Evolutionary conservation across 1,140 invertebrate genomes (phyloP).

Genomic region (Drosophila nigromelanica): DNA sequence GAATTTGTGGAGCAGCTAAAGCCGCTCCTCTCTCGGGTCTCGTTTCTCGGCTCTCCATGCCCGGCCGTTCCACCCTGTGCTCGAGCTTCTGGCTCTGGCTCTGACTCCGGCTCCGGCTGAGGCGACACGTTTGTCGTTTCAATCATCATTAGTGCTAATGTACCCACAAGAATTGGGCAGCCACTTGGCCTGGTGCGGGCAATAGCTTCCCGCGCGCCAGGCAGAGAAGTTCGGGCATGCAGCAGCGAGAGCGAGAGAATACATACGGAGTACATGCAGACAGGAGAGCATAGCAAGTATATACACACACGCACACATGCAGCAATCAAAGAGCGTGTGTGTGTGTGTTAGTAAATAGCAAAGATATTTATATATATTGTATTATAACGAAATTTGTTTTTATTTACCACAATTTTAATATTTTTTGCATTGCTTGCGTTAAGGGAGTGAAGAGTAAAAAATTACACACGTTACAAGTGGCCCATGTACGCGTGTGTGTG

Average conservation of each 20-base stretch:
- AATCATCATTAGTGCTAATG: slow-evolving; percentile 84
- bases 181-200: slow-evolving; percentile 56
- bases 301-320: neutral
- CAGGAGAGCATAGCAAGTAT: slow-evolving; percentile 16
- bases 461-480: slow-evolving; percentile 49
- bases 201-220: slow-evolving; percentile 42
- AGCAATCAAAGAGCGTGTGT: neutral
- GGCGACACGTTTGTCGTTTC: slow-evolving; percentile 81
- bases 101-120: slow-evolving; percentile 19
- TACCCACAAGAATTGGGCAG: slow-evolving; percentile 83
- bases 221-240: slow-evolving; percentile 16
- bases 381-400: slow-evolving; percentile 66
- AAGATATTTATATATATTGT: slow-evolving; percentile 30
- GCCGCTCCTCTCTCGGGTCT: slow-evolving; percentile 5
- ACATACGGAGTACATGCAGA: slow-evolving; percentile 3
- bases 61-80: neutral
- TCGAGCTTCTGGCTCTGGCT: slow-evolving; percentile 13
- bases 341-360: slow-evolving; percentile 32
- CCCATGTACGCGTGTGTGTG: slow-evolving; percentile 17
- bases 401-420: slow-evolving; percentile 81
- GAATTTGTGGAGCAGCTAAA: slow-evolving; percentile 40
- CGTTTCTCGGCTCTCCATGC: neutral
- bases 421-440: slow-evolving; percentile 55
- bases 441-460: slow-evolving; percentile 60
- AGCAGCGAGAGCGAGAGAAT: slow-evolving; percentile 29